Conservation (phyloP, 2,888 invertebrate genomes). For the Noctua janthina region DNA sequence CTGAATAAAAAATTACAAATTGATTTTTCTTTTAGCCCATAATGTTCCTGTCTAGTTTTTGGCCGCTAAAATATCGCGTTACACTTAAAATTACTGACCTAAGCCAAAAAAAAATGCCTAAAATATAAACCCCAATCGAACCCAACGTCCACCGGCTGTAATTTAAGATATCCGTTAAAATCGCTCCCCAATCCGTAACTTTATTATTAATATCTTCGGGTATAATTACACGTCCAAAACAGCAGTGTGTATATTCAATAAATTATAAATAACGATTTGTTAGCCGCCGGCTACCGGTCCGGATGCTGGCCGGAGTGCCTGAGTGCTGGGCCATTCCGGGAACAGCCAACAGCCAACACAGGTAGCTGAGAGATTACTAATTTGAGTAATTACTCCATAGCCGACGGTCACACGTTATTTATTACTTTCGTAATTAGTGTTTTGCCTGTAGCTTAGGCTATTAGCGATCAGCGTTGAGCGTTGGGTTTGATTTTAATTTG, state of each 20-base stretch:
- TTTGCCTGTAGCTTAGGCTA: conserved; percentile 38
- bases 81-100: neutral
- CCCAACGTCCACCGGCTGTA: conserved; percentile 27
- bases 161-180: conserved; percentile 57
- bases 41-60: conserved; percentile 15
- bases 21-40: neutral
- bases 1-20: neutral
- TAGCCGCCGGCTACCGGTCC: conserved; percentile 73
- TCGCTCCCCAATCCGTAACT: conserved; percentile 44
- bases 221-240: conserved; percentile 58
- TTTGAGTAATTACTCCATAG: conserved; percentile 80
- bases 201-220: conserved; percentile 48
- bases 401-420: conserved; percentile 72
- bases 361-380: conserved; percentile 87
- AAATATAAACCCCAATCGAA: conserved; percentile 28
- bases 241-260: conserved; percentile 52
- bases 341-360: conserved; percentile 72
- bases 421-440: conserved; percentile 72
- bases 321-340: conserved; percentile 70
- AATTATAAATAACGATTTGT: conserved; percentile 61
- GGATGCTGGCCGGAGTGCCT: conserved; percentile 69
- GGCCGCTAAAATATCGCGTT: conserved; percentile 16
- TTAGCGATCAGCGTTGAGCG: conserved; percentile 18
- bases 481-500: conserved; percentile 4
- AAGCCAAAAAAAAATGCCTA: neutral